Conservation (phyloP, 2,113 vertebrate species). For the Sigmodon hispidus region DNA sequence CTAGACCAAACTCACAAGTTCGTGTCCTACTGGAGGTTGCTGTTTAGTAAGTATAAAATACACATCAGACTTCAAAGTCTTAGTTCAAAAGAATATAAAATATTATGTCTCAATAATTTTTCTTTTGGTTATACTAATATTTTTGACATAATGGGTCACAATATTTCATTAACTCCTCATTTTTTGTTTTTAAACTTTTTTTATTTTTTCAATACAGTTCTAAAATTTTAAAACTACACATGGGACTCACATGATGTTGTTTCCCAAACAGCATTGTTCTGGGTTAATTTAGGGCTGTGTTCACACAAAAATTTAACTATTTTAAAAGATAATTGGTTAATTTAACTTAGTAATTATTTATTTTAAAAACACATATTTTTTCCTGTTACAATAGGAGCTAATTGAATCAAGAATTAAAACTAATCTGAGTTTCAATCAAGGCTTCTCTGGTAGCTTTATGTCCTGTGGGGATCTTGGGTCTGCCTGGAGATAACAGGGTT, state of each 20-base stretch:
- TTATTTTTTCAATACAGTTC: neutral
- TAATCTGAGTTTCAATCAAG: neutral
- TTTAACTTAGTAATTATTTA: neutral
- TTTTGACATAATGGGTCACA: neutral
- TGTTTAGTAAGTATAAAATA: neutral
- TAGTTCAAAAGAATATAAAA: neutral
- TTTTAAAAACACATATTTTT: neutral
- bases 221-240: neutral
- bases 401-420: neutral
- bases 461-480: too few relatives aligned
- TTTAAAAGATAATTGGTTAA: neutral
- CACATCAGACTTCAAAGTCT: neutral
- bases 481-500: neutral
- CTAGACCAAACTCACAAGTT: neutral
- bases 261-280: neutral
- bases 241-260: neutral
- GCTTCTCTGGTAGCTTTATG: neutral
- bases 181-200: neutral
- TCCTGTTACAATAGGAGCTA: neutral
- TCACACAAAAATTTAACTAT: neutral
- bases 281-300: neutral
- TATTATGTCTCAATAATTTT: neutral
- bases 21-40: neutral
- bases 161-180: neutral
- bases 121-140: neutral